These are phyloP conservation scores for Sus scrofa DNA, from an alignment of 2,113 vertebrate species.

Conservation along the genomic window DNA sequence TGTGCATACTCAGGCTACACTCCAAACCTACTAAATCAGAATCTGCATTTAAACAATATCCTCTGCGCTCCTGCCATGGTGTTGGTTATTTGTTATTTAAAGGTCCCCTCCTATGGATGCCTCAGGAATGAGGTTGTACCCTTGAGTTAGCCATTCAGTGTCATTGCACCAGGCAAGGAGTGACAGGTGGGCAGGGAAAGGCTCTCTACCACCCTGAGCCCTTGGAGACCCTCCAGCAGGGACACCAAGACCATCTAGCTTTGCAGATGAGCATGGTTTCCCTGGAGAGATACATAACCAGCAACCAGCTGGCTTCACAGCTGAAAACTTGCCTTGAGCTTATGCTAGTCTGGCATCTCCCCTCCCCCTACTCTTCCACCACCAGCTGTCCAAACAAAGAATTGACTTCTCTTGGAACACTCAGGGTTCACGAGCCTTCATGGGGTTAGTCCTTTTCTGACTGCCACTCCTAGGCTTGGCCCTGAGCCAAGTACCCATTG, in stretches of 20 bases:
- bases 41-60: constrained; percentile 24
- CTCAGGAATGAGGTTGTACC: not conserved
- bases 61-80: not conserved
- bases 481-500: not conserved
- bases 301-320: not conserved
- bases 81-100: constrained; percentile 3
- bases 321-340: not conserved
- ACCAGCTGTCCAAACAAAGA: not conserved
- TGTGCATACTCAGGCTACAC: not conserved
- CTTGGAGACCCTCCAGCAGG: not conserved
- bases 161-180: not conserved
- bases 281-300: constrained; percentile 21
- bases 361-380: not conserved
- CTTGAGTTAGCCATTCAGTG: constrained; percentile 24
- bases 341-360: not conserved
- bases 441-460: not conserved
- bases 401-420: not conserved
- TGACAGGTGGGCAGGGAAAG: not conserved
- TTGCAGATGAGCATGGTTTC: not conserved
- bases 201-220: not conserved
- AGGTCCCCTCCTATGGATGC: not conserved
- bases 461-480: not conserved
- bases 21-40: not conserved
- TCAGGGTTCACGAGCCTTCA: not conserved
- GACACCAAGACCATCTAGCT: not conserved